phyloP scores from a whole-genome alignment of 2,113 vertebrate species.

The Pyxicephalus adspersus region DNA sequence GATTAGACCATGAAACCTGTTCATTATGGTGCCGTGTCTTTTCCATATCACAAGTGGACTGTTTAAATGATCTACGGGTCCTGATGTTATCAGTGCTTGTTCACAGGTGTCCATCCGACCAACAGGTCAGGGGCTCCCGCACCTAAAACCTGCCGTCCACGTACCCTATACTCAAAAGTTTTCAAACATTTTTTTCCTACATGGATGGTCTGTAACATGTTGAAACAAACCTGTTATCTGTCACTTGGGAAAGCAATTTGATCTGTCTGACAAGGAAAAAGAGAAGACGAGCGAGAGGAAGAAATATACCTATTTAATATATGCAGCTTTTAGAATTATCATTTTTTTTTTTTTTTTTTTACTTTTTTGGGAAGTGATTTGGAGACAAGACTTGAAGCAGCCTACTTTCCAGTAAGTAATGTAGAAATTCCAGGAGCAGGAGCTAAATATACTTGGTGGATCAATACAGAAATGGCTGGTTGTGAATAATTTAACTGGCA shows the following conservation, averaged over 20 bases:
- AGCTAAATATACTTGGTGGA: constrained; percentile 86
- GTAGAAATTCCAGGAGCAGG: constrained; percentile 84
- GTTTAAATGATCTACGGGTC: not conserved
- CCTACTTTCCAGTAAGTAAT: constrained; percentile 88
- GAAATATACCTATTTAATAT: constrained; percentile 22
- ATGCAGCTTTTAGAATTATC: constrained; percentile 29
- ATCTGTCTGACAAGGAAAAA: constrained; percentile 73
- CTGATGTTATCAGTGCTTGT: constrained; percentile 20
- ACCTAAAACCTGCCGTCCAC: constrained; percentile 26
- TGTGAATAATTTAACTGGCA: constrained; percentile 87
- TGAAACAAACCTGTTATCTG: constrained; percentile 75
- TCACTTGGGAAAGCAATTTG: constrained; percentile 74
- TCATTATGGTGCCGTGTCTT: not conserved
- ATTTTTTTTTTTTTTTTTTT: constrained; percentile 30
- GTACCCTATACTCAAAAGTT: not conserved
- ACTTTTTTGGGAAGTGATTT: constrained; percentile 78
- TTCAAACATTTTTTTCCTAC: not conserved
- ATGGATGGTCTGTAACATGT: constrained; percentile 61
- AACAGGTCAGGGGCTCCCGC: not conserved
- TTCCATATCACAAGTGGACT: constrained; percentile 1
- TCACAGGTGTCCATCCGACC: not conserved
- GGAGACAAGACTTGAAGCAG: constrained; percentile 84
- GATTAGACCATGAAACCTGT: not conserved
- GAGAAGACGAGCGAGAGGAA: constrained; percentile 66
- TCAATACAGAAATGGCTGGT: constrained; percentile 88